A percentile compares a stretch with the other conserved stretches of the same genome.
phyloP scores from a whole-genome alignment of 2,888 invertebrate species.

The Leistus spinibarbis region DNA sequence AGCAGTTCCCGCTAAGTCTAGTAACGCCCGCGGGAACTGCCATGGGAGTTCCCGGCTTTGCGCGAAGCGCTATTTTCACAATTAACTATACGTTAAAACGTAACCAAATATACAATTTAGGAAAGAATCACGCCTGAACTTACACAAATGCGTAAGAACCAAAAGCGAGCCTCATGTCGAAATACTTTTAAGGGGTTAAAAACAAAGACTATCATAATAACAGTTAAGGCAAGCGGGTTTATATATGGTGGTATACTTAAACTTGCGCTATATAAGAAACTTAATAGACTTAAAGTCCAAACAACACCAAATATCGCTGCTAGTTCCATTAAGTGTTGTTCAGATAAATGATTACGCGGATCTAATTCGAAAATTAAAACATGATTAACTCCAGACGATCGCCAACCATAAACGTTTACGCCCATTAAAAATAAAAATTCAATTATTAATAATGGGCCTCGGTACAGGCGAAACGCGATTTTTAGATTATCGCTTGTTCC shows the following conservation, averaged over 20 bases:
- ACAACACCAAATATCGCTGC: slow-evolving; percentile 77
- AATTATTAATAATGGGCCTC: slow-evolving; percentile 78
- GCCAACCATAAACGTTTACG: slow-evolving; percentile 81
- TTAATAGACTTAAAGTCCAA: slow-evolving; percentile 71
- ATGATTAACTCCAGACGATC: slow-evolving; percentile 82
- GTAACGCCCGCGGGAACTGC: not conserved
- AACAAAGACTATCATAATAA: slow-evolving; percentile 71
- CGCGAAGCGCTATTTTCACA: too few relatives aligned
- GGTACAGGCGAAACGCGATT: slow-evolving; percentile 77
- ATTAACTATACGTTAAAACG: not conserved
- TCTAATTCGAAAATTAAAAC: slow-evolving; percentile 84
- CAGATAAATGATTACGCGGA: slow-evolving; percentile 76
- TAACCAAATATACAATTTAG: not conserved
- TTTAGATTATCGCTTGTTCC: slow-evolving; percentile 63
- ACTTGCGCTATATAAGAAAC: slow-evolving; percentile 69
- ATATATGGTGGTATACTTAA: slow-evolving; percentile 77
- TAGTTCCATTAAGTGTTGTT: slow-evolving; percentile 78
- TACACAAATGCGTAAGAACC: slow-evolving; percentile 71
- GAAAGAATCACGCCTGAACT: slow-evolving; percentile 49
- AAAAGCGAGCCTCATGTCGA: slow-evolving; percentile 76
- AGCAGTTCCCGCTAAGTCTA: too few relatives aligned
- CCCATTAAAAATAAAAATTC: slow-evolving; percentile 79
- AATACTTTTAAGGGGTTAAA: slow-evolving; percentile 79
- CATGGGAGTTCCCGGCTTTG: not conserved
- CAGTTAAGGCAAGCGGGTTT: slow-evolving; percentile 73